phyloP scores from a whole-genome alignment of 2,113 vertebrate species.

The Garra rufa region DNA sequence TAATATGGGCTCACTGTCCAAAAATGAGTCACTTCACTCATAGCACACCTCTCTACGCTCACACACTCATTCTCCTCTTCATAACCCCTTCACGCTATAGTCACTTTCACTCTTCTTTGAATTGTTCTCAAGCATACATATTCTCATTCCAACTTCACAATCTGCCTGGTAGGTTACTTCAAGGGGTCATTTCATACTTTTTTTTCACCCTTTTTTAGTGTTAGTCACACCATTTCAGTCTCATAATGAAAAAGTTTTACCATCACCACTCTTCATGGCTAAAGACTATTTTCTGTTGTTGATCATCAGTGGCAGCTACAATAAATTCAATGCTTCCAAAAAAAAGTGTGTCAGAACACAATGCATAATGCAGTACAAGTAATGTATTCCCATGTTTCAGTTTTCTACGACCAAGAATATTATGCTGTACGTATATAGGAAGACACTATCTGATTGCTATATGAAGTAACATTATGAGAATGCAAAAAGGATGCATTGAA shows the following conservation, averaged over 20 bases:
- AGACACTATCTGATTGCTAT: too few species aligned
- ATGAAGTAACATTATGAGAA: too few species aligned
- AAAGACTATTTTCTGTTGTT: neutral
- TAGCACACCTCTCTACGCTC: slow-evolving; percentile 34
- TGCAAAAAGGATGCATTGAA: too few species aligned
- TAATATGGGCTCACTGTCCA: slow-evolving; percentile 23
- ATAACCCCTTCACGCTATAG: neutral
- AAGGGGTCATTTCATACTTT: neutral
- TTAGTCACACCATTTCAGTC: slow-evolving; percentile 5
- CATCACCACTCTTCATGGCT: neutral
- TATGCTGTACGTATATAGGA: too few species aligned
- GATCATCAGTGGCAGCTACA: too few species aligned
- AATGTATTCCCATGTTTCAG: too few species aligned
- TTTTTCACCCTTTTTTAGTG: neutral
- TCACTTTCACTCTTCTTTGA: neutral
- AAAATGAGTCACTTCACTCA: slow-evolving; percentile 48
- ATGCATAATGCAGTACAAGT: too few species aligned
- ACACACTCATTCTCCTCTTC: slow-evolving; percentile 5
- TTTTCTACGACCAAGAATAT: too few species aligned
- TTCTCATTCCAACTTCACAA: neutral
- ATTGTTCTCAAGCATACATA: neutral
- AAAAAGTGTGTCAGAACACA: neutral
- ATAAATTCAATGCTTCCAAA: too few species aligned
- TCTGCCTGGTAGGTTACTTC: neutral
- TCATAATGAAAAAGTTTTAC: neutral